A percentile compares a stretch with the other conserved stretches of the same genome.
phyloP scores from a whole-genome alignment of 2,113 vertebrate genomes.

The Aleadryas rufinucha region DNA sequence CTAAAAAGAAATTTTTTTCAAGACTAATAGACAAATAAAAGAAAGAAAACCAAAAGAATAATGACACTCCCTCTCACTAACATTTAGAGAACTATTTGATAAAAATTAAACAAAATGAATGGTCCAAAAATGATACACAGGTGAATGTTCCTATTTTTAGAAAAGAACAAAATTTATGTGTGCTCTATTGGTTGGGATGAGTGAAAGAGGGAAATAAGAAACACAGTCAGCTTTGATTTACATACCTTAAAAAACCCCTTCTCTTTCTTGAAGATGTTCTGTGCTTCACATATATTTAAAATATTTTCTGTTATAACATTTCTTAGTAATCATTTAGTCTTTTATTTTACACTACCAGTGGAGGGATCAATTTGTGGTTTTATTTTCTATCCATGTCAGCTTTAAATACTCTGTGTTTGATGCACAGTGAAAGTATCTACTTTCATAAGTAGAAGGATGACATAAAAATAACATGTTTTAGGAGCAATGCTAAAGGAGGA shows the following conservation, averaged over 20 bases:
- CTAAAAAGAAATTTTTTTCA: neutral
- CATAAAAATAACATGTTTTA: neutral
- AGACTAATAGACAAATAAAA: neutral
- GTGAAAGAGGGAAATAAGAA: neutral
- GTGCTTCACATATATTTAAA: neutral
- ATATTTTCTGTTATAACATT: neutral
- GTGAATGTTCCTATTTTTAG: neutral
- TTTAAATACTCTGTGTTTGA: neutral
- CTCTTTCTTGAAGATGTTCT: neutral
- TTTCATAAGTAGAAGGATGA: neutral
- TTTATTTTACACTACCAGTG: neutral
- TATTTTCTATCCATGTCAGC: neutral
- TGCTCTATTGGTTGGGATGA: neutral
- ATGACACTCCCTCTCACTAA: fast-evolving
- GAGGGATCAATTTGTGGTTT: neutral
- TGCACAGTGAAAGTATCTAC: neutral
- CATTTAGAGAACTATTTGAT: neutral
- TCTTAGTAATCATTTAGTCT: neutral
- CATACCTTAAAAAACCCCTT: neutral
- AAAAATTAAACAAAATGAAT: neutral
- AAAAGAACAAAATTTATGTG: neutral
- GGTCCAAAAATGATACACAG: neutral
- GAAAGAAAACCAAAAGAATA: neutral
- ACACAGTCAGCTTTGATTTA: neutral
- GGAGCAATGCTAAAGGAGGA: neutral